Evolutionary conservation across 2,797 vertebrate species (phyloP), one percentile per base, ranked within the genome.

Genomic region (Sebastes variabilis): DNA sequence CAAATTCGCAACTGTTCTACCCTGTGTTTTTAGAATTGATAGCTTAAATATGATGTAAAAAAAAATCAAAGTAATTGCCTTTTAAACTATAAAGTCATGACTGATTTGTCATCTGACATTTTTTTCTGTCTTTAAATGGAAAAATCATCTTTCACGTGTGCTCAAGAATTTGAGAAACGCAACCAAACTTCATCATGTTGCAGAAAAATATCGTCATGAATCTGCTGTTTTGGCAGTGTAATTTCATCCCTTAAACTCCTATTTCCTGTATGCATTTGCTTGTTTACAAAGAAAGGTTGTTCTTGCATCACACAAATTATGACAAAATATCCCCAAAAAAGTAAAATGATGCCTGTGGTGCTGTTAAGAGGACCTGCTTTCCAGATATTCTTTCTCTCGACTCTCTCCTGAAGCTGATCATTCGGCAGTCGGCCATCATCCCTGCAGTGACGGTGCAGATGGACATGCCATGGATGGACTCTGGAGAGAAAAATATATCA

Each of bases 401-500:
- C 0, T 72, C 27, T 52, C 24, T 92, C 10, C 68, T 80, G 84
- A 96, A 94, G 49, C 25, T 80, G 27, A 94, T 2, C 1, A 67
- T 79, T 29, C 25, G 79, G 81, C 94, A 96, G 13, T 49, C 86
- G 1, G 30, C 11, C 72, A 94, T 83, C 84, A 89, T 91, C 16
- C 89, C 92, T 4, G 86, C 34, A 0, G 86, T 80, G 13, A 8
- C 24, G 1, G 81, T 84, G 75, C 94, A 96, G 60, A 95, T 38
- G 32, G 92, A 89, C 75, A 96, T 30, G 9, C 95, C 95, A 0
- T 88, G 88, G 74, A 95, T 74, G 20, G 82, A 68, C 6, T 94
- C 95, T 96, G 83, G 2, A 22, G 68, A 38, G 54, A 55, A 52
- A 62, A 49, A 34, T 0, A n/a, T 9, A 18, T 20, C 6, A 30